These are phyloP conservation scores for Lagria hirta DNA, from an alignment of 2,888 invertebrate species.

Conservation along the genomic window DNA sequence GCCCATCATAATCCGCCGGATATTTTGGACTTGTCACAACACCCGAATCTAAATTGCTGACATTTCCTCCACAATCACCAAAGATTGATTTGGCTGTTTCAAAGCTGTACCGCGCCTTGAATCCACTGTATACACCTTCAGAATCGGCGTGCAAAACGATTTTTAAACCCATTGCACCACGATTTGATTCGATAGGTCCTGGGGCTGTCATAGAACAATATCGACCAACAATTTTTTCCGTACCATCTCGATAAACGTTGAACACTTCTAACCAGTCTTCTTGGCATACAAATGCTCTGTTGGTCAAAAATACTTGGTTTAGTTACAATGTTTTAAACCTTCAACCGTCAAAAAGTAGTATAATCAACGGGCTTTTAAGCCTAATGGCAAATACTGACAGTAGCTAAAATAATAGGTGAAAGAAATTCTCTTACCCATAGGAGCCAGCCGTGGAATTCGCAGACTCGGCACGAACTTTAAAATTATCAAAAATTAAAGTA, in stretches of 20 bases:
- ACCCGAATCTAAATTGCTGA: constrained; percentile 79
- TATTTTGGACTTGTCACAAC: constrained; percentile 87
- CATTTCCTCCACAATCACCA: constrained; percentile 91
- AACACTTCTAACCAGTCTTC: constrained; percentile 95
- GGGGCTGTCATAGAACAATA: constrained; percentile 92
- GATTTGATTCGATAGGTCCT: constrained; percentile 91
- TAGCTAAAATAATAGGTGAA: no score
- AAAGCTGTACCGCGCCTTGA: constrained; percentile 94
- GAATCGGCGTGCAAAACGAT: constrained; percentile 87
- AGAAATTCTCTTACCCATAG: constrained; percentile 63
- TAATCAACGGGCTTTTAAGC: no score
- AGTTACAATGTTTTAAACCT: no score
- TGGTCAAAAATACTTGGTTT: neutral
- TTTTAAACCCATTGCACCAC: constrained; percentile 84
- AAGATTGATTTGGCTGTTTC: constrained; percentile 84
- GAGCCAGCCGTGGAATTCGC: constrained; percentile 75
- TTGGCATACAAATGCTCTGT: constrained; percentile 73
- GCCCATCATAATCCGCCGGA: constrained; percentile 87
- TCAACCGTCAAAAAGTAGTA: no score
- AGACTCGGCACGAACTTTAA: constrained; percentile 82
- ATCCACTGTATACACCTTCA: constrained; percentile 88
- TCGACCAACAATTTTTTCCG: constrained; percentile 82
- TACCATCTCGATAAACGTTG: constrained; percentile 81
- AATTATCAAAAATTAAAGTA: constrained; percentile 87
- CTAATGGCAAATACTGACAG: neutral